These are phyloP conservation scores for Osmerus mordax DNA, from an alignment of 2,113 vertebrate genomes.

Conservation along the genomic window DNA sequence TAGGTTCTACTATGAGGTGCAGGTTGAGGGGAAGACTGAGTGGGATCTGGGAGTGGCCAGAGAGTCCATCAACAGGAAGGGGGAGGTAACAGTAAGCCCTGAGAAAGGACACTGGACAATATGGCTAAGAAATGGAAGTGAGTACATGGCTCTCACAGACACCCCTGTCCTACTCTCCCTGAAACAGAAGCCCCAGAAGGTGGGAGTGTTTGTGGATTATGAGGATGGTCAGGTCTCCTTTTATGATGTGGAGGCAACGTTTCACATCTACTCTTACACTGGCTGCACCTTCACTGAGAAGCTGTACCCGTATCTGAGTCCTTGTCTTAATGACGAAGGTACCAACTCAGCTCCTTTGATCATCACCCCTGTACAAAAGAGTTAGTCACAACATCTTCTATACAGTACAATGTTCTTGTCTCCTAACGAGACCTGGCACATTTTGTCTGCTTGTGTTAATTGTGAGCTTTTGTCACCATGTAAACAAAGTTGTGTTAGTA, in stretches of 20 bases:
- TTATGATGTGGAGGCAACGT: background rate
- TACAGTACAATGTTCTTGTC: background rate
- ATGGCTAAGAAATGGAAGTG: background rate
- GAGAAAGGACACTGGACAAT: background rate
- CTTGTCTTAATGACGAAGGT: background rate
- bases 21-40: conserved; percentile 8
- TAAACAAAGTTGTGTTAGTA: no score
- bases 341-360: conserved; percentile 20
- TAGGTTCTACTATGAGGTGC: background rate
- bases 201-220: background rate
- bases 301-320: background rate
- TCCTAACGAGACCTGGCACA: no score
- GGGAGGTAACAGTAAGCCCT: background rate
- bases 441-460: no score
- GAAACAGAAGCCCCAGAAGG: background rate
- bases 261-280: background rate
- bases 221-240: background rate
- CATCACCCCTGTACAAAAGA: conserved; percentile 1
- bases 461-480: no score
- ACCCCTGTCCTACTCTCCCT: background rate
- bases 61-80: conserved; percentile 9
- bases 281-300: background rate
- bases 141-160: conserved; percentile 1
- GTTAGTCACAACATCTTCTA: background rate
- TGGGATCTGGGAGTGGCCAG: conserved; percentile 17